These are phyloP conservation scores for Andrena bucephala DNA, from an alignment of 2,888 invertebrate genomes.

Conservation along the genomic window DNA sequence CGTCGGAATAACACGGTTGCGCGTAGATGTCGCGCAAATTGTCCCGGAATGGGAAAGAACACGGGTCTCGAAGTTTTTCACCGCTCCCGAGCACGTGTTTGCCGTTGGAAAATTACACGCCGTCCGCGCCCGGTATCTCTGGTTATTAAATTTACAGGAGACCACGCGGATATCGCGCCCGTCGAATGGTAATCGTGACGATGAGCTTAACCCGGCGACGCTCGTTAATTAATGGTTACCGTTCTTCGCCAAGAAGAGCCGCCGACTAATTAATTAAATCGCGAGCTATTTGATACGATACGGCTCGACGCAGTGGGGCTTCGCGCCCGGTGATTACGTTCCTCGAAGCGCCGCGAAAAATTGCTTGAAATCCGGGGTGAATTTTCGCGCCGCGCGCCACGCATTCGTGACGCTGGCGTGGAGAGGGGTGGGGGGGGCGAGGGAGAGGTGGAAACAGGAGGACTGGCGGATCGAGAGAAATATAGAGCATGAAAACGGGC, in stretches of 20 bases:
- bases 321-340: neutral
- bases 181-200: constrained; percentile 18
- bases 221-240: constrained; percentile 43
- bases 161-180: neutral
- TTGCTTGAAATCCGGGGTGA: neutral
- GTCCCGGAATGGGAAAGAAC: constrained; percentile 19
- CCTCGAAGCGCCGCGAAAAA: neutral
- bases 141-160: constrained; percentile 40
- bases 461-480: constrained; percentile 44
- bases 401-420: neutral
- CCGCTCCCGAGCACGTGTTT: neutral
- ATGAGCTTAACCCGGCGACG: constrained; percentile 10
- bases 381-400: neutral
- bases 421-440: neutral
- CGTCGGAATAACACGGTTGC: constrained; percentile 36
- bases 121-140: neutral
- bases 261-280: constrained; percentile 42
- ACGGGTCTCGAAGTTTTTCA: constrained; percentile 34
- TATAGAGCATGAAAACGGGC: constrained; percentile 50
- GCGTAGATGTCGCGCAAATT: constrained; percentile 36
- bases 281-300: neutral
- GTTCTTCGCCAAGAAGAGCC: neutral
- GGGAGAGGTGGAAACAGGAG: neutral
- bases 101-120: constrained; percentile 27
- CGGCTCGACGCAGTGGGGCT: neutral